A percentile compares a stretch with the other conserved stretches of the same genome.
Conservation (phyloP, 2,113 vertebrate genomes). For the Aldabrachelys gigantea region DNA sequence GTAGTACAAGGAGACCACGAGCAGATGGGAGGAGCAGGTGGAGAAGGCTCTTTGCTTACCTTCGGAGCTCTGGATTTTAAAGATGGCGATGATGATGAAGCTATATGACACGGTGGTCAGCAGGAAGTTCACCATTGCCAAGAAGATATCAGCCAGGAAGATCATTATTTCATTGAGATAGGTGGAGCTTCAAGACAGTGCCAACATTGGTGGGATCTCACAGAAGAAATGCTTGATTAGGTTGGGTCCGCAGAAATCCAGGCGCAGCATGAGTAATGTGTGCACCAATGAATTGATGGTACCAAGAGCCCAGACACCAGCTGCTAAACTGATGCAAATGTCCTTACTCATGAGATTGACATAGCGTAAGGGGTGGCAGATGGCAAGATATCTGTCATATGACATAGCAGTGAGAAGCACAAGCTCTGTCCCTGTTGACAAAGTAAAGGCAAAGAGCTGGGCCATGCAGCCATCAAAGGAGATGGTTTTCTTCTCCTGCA, state of each 20-base stretch:
- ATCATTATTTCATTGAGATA: conserved; percentile 50
- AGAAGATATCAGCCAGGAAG: conserved; percentile 32
- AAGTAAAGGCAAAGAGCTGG: conserved; percentile 37
- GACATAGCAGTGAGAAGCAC: conserved; percentile 40
- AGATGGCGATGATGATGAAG: background rate
- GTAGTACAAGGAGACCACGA: background rate
- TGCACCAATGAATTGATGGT: too few species aligned
- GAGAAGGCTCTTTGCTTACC: background rate
- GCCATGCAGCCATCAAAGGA: conserved; percentile 32
- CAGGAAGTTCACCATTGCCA: background rate
- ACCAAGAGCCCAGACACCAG: background rate
- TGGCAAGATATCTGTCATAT: conserved; percentile 33
- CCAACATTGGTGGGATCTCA: too few species aligned
- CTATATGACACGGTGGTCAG: background rate
- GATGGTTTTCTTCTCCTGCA: background rate
- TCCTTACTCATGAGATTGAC: background rate
- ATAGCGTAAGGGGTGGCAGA: conserved; percentile 12
- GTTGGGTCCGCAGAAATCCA: too few species aligned
- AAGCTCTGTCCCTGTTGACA: background rate
- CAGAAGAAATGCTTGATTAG: too few species aligned
- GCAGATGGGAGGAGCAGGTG: background rate
- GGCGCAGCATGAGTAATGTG: too few species aligned
- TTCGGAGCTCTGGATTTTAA: background rate
- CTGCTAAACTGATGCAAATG: background rate
- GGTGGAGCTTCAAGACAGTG: background rate